Evolutionary conservation across 2,113 vertebrate genomes (phyloP).

Genomic region (Panthera uncia): DNA sequence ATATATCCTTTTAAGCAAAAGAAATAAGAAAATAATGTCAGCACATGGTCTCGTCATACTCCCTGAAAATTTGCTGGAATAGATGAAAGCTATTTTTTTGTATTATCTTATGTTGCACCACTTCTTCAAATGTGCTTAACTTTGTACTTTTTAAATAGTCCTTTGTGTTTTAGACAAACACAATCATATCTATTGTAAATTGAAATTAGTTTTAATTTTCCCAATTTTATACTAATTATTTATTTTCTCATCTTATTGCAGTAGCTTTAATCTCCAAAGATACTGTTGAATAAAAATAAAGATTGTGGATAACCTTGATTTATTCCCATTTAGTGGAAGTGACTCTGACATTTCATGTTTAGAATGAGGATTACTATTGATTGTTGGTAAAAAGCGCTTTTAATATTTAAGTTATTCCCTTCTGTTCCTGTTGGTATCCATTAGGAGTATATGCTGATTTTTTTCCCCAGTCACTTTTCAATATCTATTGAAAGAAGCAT

Average conservation of each 20-base stretch:
- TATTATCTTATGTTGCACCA: background rate
- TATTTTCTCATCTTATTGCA: constrained; percentile 1
- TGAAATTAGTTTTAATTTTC: background rate
- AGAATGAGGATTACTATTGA: background rate
- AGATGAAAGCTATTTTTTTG: background rate
- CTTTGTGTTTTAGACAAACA: constrained; percentile 25
- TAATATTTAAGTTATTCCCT: background rate
- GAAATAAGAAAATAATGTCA: constrained; percentile 15
- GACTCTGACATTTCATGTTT: constrained; percentile 9
- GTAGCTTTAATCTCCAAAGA: constrained; percentile 23
- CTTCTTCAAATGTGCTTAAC: constrained; percentile 10
- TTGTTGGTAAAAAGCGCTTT: constrained; percentile 24
- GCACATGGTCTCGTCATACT: background rate
- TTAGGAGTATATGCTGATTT: background rate
- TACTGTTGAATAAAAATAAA: constrained; percentile 3
- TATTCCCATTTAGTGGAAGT: constrained; percentile 26
- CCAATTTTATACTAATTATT: background rate
- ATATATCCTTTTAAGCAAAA: constrained; percentile 41
- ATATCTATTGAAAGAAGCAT: background rate
- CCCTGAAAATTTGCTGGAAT: background rate
- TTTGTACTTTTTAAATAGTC: constrained; percentile 33
- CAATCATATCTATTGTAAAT: background rate
- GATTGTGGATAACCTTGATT: background rate
- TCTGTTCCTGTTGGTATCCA: background rate
- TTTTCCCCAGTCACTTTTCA: background rate